Conservation (phyloP, 2,888 invertebrate species). For the Gandaritis pyraliata region DNA sequence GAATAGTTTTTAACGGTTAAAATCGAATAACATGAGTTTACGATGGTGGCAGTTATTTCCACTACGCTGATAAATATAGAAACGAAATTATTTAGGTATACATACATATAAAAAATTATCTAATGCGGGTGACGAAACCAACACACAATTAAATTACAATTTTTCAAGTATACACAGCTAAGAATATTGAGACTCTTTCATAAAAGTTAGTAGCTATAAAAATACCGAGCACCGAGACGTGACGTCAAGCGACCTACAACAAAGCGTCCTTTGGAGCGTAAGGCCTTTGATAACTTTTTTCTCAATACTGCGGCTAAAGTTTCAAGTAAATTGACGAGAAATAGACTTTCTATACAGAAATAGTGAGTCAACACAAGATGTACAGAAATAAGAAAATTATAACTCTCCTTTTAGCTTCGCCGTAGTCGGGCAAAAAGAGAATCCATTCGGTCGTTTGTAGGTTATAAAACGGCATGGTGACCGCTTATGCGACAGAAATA, state of each 20-base stretch:
- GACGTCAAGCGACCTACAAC: slow-evolving; percentile 39
- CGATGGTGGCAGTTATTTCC: not conserved
- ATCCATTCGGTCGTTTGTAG: slow-evolving; percentile 21
- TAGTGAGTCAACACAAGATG: slow-evolving; percentile 19
- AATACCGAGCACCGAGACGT: slow-evolving; percentile 18
- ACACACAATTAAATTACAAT: slow-evolving; percentile 3
- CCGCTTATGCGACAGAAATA: slow-evolving; percentile 6
- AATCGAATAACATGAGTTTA: not conserved
- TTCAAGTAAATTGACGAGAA: slow-evolving; percentile 33
- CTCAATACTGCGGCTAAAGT: slow-evolving; percentile 31
- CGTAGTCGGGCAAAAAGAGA: slow-evolving; percentile 9
- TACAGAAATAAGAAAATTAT: too few relatives aligned
- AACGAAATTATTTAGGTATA: not conserved
- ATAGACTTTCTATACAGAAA: slow-evolving; percentile 28
- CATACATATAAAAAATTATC: not conserved
- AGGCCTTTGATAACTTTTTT: slow-evolving; percentile 42
- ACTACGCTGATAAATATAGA: not conserved
- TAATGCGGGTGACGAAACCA: not conserved
- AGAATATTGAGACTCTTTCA: slow-evolving; percentile 4
- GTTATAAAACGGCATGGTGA: slow-evolving; percentile 28
- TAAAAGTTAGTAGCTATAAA: slow-evolving; percentile 10
- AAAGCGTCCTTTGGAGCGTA: slow-evolving; percentile 41
- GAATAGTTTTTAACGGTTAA: slow-evolving; percentile 8
- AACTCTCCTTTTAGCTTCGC: too few relatives aligned
- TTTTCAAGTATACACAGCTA: not conserved